Conservation (phyloP, 2,113 vertebrate species). For the Sitta europaea region DNA sequence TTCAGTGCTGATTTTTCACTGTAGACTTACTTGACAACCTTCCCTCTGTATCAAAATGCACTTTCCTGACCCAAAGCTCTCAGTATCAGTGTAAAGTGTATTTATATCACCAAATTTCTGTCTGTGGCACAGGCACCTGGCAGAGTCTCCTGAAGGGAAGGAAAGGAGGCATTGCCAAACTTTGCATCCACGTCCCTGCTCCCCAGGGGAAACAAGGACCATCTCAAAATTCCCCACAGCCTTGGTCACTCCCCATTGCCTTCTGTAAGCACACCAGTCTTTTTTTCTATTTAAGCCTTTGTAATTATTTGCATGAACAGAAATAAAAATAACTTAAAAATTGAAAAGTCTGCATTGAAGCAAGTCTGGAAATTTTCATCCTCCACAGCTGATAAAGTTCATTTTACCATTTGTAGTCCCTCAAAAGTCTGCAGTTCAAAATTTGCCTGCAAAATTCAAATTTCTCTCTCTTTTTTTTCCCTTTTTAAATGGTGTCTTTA, state of each 20-base stretch:
- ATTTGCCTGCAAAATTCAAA: background rate
- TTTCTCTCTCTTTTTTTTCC: fast-evolving
- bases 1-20: background rate
- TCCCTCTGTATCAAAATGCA: background rate
- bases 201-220: background rate
- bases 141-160: background rate
- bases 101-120: background rate
- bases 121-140: too few species aligned
- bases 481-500: background rate
- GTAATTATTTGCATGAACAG: background rate
- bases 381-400: background rate
- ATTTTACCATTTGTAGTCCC: background rate
- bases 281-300: background rate
- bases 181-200: background rate
- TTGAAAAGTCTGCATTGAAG: background rate
- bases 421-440: background rate
- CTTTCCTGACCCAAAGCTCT: background rate
- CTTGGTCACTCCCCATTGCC: background rate
- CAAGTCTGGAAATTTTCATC: background rate
- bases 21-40: background rate
- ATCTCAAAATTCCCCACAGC: background rate
- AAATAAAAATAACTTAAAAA: background rate
- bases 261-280: background rate
- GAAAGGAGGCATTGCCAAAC: background rate
- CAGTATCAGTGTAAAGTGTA: background rate